Percentiles rank a stretch among this genome's conserved stretches.
Evolutionary conservation across 35 echinoderm and acorn worm genomes (phyloP).

Genomic region (Lytechinus variegatus): DNA sequence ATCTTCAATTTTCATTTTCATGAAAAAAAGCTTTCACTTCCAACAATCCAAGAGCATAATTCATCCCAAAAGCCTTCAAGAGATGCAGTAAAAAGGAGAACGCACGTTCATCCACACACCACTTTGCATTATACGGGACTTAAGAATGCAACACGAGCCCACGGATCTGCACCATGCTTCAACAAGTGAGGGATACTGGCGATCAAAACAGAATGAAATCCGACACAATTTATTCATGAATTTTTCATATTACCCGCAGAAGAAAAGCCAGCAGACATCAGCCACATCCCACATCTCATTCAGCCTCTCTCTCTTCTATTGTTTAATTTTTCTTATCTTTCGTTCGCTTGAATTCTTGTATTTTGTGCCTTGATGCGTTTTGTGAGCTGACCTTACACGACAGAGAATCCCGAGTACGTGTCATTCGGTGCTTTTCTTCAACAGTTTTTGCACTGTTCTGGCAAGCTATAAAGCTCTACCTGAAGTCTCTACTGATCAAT

Average conservation of each 20-base stretch:
- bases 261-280: constrained; percentile 28
- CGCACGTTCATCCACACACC: background rate
- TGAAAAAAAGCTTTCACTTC: background rate
- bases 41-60: background rate
- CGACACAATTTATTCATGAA: constrained; percentile 49
- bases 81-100: background rate
- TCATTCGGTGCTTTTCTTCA: background rate
- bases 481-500: no score
- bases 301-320: background rate
- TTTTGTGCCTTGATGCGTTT: background rate
- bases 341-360: background rate
- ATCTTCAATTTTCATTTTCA: no score
- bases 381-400: background rate
- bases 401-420: background rate
- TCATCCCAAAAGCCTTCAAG: background rate
- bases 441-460: background rate
- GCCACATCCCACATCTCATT: background rate
- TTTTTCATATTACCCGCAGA: background rate
- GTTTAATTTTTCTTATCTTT: background rate
- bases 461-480: background rate
- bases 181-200: background rate
- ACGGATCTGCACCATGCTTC: background rate
- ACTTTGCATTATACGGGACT: background rate
- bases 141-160: background rate
- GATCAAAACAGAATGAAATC: constrained; percentile 28